These are phyloP conservation scores for Gerris lacustris DNA, from an alignment of 2,888 invertebrate genomes.

Conservation along the genomic window DNA sequence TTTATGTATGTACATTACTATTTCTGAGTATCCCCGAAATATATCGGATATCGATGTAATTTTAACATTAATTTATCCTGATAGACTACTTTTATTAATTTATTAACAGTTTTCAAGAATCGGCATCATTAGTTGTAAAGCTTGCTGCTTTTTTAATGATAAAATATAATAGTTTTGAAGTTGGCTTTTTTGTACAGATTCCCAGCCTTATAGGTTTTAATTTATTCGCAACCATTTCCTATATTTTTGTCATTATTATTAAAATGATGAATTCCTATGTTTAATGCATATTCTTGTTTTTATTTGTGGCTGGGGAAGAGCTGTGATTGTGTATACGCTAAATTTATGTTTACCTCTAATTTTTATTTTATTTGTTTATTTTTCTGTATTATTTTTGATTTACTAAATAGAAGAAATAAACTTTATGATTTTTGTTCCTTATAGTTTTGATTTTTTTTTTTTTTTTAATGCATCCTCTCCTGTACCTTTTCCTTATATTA, in stretches of 20 bases:
- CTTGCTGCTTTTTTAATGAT: too few relatives aligned
- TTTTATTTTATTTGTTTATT: slow-evolving; percentile 8
- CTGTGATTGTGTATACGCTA: slow-evolving; percentile 28
- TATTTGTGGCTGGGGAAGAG: slow-evolving; percentile 21
- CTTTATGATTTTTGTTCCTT: not conserved
- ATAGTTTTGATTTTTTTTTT: not conserved
- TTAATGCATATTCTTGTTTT: not conserved
- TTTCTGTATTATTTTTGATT: slow-evolving; percentile 15
- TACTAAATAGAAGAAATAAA: not conserved
- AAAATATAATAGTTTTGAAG: too few relatives aligned
- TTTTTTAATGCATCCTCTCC: too few relatives aligned
- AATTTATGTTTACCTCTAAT: not conserved
- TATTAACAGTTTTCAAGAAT: too few relatives aligned
- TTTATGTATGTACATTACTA: too few relatives aligned
- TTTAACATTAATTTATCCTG: too few relatives aligned
- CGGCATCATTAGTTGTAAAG: too few relatives aligned
- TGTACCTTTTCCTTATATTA: too few relatives aligned
- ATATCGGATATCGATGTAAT: too few relatives aligned
- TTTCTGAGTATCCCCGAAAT: too few relatives aligned
- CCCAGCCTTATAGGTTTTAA: not conserved
- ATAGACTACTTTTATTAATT: too few relatives aligned
- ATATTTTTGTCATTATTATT: not conserved
- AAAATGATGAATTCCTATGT: not conserved
- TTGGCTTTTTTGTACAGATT: not conserved
- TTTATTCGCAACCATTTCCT: not conserved